Conservation (phyloP, 2,888 invertebrate genomes). For the Lochmaea capreae region DNA sequence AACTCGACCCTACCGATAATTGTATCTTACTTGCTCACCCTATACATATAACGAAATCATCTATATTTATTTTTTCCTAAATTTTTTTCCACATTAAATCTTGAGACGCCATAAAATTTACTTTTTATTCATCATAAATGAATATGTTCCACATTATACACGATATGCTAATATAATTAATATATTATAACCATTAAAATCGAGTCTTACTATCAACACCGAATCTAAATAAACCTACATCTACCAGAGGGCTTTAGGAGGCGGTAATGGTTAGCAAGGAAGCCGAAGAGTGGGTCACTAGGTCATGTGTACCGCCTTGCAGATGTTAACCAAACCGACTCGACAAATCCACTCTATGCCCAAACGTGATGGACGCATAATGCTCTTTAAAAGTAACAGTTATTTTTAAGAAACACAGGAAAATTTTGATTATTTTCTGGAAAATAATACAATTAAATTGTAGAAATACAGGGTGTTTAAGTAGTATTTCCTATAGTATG, state of each 20-base stretch:
- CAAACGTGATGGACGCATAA: neutral
- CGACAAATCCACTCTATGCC: neutral
- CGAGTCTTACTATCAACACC: neutral
- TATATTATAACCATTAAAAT: neutral
- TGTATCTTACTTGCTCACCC: too few relatives aligned
- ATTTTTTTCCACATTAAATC: too few relatives aligned
- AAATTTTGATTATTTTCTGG: neutral
- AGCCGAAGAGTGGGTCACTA: constrained; percentile 34
- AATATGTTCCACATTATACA: too few relatives aligned
- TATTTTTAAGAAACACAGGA: neutral
- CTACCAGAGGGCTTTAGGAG: constrained; percentile 28
- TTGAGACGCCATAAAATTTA: too few relatives aligned
- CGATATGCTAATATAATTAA: neutral
- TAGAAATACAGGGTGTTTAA: too few relatives aligned
- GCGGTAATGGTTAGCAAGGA: constrained; percentile 31
- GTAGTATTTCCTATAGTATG: too few relatives aligned
- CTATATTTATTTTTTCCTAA: too few relatives aligned
- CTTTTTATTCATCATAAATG: too few relatives aligned
- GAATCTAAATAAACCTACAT: neutral
- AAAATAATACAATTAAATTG: too few relatives aligned
- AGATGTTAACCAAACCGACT: constrained; percentile 29
- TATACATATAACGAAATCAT: too few relatives aligned
- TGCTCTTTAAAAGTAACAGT: neutral
- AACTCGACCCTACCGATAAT: too few relatives aligned
- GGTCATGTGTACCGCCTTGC: constrained; percentile 32